Conservation (phyloP, 30 jellyfish, hydroid and myxozoan species). For the Hydra vulgaris region DNA sequence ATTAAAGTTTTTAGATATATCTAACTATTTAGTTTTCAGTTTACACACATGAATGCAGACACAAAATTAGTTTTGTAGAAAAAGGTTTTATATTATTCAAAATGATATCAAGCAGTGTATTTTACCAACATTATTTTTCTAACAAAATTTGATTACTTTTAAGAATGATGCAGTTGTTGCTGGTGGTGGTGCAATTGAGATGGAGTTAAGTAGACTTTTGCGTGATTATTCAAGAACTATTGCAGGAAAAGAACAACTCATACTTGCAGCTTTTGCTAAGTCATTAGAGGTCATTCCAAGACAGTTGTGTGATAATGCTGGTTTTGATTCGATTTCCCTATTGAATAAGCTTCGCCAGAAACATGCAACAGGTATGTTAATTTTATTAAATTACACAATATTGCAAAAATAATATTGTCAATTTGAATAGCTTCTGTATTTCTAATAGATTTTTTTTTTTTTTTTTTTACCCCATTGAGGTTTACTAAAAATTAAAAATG, state of each 20-base stretch:
- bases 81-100: no score
- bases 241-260: slow-evolving; percentile 95
- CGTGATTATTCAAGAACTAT: slow-evolving; percentile 90
- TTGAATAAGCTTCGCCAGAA: slow-evolving; percentile 80
- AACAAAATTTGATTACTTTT: background rate
- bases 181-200: slow-evolving; percentile 99
- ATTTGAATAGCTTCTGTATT: no score
- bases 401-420: no score
- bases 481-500: no score
- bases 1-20: no score
- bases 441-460: no score
- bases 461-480: no score
- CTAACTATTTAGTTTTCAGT: no score
- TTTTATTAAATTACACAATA: background rate
- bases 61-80: no score
- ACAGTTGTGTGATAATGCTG: slow-evolving; percentile 97
- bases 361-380: slow-evolving; percentile 71
- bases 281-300: slow-evolving; percentile 96
- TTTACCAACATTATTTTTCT: no score
- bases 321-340: slow-evolving; percentile 76
- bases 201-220: slow-evolving; percentile 85
- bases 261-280: slow-evolving; percentile 88
- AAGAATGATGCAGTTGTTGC: slow-evolving; percentile 99
- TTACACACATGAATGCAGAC: no score
- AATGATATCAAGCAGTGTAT: no score